Percentiles rank a stretch among this genome's conserved stretches.
These are phyloP conservation scores for Idaea straminata DNA, from an alignment of 2,888 invertebrate genomes.

Conservation along the genomic window DNA sequence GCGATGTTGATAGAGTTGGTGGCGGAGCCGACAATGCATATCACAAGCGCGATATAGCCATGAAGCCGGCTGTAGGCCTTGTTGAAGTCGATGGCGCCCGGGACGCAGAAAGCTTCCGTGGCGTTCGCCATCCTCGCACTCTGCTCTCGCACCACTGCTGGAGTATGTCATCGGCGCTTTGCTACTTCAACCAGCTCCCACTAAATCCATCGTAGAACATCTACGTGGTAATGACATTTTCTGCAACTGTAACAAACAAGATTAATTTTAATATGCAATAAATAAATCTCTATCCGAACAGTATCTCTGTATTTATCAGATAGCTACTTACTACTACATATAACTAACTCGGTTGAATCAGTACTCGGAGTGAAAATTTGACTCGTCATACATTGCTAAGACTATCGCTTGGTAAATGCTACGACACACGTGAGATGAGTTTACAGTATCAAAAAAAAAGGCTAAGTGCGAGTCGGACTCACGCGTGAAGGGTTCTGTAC, in stretches of 20 bases:
- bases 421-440: too few relatives aligned
- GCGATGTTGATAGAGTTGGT: constrained; percentile 96
- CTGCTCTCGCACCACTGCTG: constrained; percentile 29
- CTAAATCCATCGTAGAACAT: constrained; percentile 6
- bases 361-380: too few relatives aligned
- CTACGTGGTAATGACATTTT: not conserved
- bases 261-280: not conserved
- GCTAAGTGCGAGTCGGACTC: too few relatives aligned
- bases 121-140: constrained; percentile 59
- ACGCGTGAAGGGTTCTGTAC: too few relatives aligned
- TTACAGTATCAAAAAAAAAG: too few relatives aligned
- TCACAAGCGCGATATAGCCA: constrained; percentile 91
- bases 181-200: constrained; percentile 10
- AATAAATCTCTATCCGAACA: too few relatives aligned
- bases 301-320: too few relatives aligned
- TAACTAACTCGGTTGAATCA: too few relatives aligned
- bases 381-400: too few relatives aligned
- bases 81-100: constrained; percentile 81
- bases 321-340: too few relatives aligned
- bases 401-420: too few relatives aligned
- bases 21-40: constrained; percentile 93
- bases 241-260: not conserved
- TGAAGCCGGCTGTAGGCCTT: constrained; percentile 86
- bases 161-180: constrained; percentile 44
- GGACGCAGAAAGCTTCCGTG: constrained; percentile 76